Evolutionary conservation across 1,140 invertebrate genomes (phyloP).

Genomic region (Parasteatoda tepidariorum): DNA sequence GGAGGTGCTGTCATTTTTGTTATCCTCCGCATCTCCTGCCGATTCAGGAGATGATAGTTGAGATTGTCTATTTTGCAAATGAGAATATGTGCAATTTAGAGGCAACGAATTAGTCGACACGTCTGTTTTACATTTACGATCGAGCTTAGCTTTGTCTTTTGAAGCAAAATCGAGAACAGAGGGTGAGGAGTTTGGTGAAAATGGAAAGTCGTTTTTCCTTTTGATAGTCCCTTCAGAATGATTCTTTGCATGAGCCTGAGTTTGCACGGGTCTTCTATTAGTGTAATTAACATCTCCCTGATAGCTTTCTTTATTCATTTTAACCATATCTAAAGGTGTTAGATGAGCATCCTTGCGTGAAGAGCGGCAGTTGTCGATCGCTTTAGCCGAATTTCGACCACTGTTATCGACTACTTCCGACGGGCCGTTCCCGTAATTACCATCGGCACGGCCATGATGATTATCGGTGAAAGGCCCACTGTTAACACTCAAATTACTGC

Average conservation of each 20-base stretch:
- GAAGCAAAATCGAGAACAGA: conserved; percentile 47
- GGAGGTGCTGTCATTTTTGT: conserved; percentile 2
- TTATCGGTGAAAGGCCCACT: conserved; percentile 17
- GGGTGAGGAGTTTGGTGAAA: conserved; percentile 15
- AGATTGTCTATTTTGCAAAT: conserved; percentile 33
- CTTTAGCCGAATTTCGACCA: background rate
- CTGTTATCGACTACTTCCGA: conserved; percentile 27
- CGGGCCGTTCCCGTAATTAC: conserved; percentile 1
- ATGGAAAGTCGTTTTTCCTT: conserved; percentile 22
- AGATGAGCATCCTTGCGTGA: conserved; percentile 28
- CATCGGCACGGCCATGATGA: conserved; percentile 14
- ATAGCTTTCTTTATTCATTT: conserved; percentile 34
- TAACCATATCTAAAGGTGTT: conserved; percentile 50
- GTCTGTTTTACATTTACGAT: conserved; percentile 32
- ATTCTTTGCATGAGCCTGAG: conserved; percentile 16
- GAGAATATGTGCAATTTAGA: conserved; percentile 51
- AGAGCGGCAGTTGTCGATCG: background rate
- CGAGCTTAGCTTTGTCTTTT: conserved; percentile 35
- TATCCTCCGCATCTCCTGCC: background rate
- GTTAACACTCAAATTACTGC: conserved; percentile 49
- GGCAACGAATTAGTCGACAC: conserved; percentile 4
- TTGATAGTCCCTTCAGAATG: conserved; percentile 41
- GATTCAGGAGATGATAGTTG: conserved; percentile 27
- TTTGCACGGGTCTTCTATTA: background rate
- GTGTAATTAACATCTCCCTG: conserved; percentile 20